Base-by-base conservation (phyloP, 2,797 vertebrate species). In the Sarcoramphus papa region DNA sequence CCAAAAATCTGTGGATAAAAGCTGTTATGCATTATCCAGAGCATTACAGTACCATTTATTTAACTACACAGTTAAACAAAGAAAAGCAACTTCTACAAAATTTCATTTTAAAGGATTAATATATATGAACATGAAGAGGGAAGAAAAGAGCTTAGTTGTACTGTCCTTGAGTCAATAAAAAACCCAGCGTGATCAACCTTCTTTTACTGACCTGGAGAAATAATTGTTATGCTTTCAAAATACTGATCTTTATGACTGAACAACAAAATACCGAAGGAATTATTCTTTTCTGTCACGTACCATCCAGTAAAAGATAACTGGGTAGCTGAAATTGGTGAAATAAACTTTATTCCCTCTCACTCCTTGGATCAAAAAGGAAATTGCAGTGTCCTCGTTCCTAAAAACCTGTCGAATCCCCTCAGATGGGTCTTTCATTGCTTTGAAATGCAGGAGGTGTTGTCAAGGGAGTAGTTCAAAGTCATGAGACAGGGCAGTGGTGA, bases 1-100 rank as follows among this genome's bases (percentile, higher is more conserved):
- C 91, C 87, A 94, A 81, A 93, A 94, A 92, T 81, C 19, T 85
- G 40, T 57, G 59, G 37, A 47, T 85, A 78, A 91, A 93, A 93
- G 62, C 59, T 92, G 75, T 92, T 95, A 45, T 11, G 23, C 35
- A 31, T 95, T 94, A 93, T 76, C 65, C 85, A 90, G 73, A 90
- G 69, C 69, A 67, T 72, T 92, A 43, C 0, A 0, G 31, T 91
- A 67, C 35, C 24, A 56, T 90, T 97, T 89, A 54, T 80, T 95
- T 88, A 89, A 77, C 64, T 85, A 33, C 21, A 13, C 13, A 79
- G 57, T 92, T 91, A 82, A 92, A 91, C 31, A 94, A 85, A 86
- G 50, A 81, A 88, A 93, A 94, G 33, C 45, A 82, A 63, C 40
- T 81, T 91, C 43, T 86, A 51, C 22, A 81, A 86, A 86, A 90